Base-by-base conservation (phyloP, 1,140 invertebrate genomes). In the Caenorhabditis tropicalis region DNA sequence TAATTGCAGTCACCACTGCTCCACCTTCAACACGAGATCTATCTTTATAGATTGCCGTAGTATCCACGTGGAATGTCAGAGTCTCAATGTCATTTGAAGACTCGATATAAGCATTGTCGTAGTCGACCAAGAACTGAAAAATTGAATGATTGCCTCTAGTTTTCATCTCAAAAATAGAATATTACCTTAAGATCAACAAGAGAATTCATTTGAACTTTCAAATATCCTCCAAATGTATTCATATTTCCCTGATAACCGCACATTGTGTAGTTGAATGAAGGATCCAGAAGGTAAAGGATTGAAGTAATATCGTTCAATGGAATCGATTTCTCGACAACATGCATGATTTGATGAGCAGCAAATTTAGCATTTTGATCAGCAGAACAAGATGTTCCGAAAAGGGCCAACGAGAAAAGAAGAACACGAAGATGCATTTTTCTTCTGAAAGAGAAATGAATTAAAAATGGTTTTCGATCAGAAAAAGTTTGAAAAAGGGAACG, bases 121-220 rank as follows among this genome's bases (percentile, higher is more conserved):
- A 74, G 36, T 74, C 65, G 4, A 74, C 65, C 36, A 74, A 74
- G 36, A 74, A 74, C 65, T 74, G 65, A 46, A n/a, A n/a, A 74
- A 74, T 0, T 21, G 2, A 24, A 10, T 19, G 43, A 27, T 21
- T 43, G 12, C 6, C 1, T 43, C 5, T 6, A 43, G 12, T 21
- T 33, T 5, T 24, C 3, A 15, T 24, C 24, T n/a, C 29, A 16
- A 15, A 27, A 36, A 4, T 4, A n/a, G 7, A 36, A 36, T 43
- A 10, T 24, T 19, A 74, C 65, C 65, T 74, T 74, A 15, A 74
- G 27, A 74, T 74, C 65, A 19, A 74, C n/a, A 24, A 74, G 27
- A 21, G n/a, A 33, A 2, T 74, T n/a, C 65, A 74, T 43, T 46
- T 74, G 65, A 74, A 27, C n/a, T n/a, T 74, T 29, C 65, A 74